Evolutionary conservation across 2,113 vertebrate species (phyloP).

Genomic region (Plecturocebus donacophilus): DNA sequence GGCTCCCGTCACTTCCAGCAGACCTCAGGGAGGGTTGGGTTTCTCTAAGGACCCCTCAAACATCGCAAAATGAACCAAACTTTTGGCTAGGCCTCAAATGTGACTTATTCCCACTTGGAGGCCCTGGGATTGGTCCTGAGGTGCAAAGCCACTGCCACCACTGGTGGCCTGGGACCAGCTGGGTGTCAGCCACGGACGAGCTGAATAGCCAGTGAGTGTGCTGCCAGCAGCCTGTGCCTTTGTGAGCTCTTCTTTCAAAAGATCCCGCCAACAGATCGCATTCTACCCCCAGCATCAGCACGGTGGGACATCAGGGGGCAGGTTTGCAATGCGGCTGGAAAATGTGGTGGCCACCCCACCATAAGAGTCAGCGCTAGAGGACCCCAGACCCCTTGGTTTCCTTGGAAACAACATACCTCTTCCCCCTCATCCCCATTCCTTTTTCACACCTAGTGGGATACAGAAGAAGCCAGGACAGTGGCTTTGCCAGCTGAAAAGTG

Average conservation of each 20-base stretch:
- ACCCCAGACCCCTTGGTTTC: constrained; percentile 46
- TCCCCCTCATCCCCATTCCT: constrained; percentile 48
- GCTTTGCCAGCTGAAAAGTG: constrained; percentile 52
- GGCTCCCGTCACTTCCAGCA: constrained; percentile 62
- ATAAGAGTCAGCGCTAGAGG: neutral
- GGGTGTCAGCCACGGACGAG: neutral
- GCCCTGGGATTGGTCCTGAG: constrained; percentile 22
- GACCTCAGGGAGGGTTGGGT: constrained; percentile 71
- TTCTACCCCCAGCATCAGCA: neutral
- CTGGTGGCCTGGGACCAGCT: neutral
- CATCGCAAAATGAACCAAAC: constrained; percentile 24
- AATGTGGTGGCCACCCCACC: neutral
- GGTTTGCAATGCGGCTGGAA: neutral
- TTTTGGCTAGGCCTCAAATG: constrained; percentile 21
- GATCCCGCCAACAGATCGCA: neutral
- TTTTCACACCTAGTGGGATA: constrained; percentile 43
- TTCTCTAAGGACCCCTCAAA: constrained; percentile 64
- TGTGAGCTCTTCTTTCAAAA: constrained; percentile 37
- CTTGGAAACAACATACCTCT: constrained; percentile 74
- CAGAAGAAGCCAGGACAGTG: constrained; percentile 57
- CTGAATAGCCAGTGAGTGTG: neutral
- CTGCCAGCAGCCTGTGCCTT: constrained; percentile 52
- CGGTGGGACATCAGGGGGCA: neutral
- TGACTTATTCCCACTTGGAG: constrained; percentile 21
- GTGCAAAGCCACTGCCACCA: constrained; percentile 33